Percentiles rank a stretch among this genome's conserved stretches.
Conservation (phyloP, 1,140 invertebrate species). For the Calycopis cecrops region DNA sequence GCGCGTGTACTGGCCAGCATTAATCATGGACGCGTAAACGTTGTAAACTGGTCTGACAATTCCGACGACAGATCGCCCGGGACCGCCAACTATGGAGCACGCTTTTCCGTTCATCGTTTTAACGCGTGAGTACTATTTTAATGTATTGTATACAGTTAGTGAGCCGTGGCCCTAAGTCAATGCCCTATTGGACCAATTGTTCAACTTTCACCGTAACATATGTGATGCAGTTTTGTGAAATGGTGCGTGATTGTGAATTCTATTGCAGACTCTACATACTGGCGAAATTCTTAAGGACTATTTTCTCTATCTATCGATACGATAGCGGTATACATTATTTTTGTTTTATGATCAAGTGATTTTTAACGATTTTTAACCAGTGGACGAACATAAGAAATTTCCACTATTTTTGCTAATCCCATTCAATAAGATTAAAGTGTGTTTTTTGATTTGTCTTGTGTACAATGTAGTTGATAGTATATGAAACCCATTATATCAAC, state of each 20-base stretch:
- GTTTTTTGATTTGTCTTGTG: too few relatives aligned
- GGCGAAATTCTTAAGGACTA: not conserved
- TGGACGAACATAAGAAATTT: too few relatives aligned
- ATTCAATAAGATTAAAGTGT: too few relatives aligned
- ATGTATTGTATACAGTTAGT: slow-evolving; percentile 24
- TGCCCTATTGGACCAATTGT: slow-evolving; percentile 19
- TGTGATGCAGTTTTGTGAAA: slow-evolving; percentile 11
- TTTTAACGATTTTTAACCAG: too few relatives aligned
- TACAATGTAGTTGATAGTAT: too few relatives aligned
- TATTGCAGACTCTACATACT: not conserved
- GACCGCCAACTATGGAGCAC: slow-evolving; percentile 46
- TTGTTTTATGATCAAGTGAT: too few relatives aligned
- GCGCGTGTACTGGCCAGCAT: not conserved
- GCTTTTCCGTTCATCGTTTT: slow-evolving; percentile 47
- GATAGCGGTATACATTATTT: too few relatives aligned
- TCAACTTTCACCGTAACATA: slow-evolving; percentile 20
- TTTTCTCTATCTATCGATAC: not conserved
- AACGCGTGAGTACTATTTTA: slow-evolving; percentile 48
- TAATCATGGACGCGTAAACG: slow-evolving; percentile 6
- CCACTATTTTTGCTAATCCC: too few relatives aligned
- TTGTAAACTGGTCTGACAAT: slow-evolving; percentile 7
- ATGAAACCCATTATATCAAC: too few relatives aligned
- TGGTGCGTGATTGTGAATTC: slow-evolving; percentile 7
- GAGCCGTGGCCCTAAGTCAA: slow-evolving; percentile 15
- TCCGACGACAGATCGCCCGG: slow-evolving; percentile 25